Base-by-base conservation (phyloP, 2,888 invertebrate genomes). In the Standfussiana lucernea region DNA sequence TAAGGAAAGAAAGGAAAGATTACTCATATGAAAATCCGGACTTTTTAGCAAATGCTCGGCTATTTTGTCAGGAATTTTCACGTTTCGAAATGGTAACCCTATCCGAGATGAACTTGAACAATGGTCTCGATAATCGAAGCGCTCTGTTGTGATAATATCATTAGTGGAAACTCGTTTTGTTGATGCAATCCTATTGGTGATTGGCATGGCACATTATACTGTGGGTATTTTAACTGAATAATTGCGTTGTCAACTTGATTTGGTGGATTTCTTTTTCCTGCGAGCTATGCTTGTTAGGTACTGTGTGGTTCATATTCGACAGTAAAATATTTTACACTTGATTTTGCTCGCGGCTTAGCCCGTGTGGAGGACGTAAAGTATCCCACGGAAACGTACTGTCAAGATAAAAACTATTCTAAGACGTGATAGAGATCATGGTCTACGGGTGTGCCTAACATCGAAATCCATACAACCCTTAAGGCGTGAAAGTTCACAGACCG, bases 41-140 rank as follows among this genome's bases (percentile, higher is more conserved):
- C n/a, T n/a, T n/a, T n/a, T n/a, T n/a, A n/a, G n/a, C n/a, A n/a
- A n/a, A n/a, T n/a, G n/a, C n/a, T n/a, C 28, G 15, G 28, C 28
- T 56, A 7, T 28, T n/a, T n/a, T 28, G 7, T 28, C 56, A 56
- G 24, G 13, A 37, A 21, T 6, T 24, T 37, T 62, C 37, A 24
- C 24, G 24, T 13, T 13, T 13, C 37, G 13, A 37, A 13, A 37
- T 37, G 24, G 62, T 37, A 62, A 24, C 62, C 62, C 24, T 62
- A 62, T 13, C 7, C 21, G n/a, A 32, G 6, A 37, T 3, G 37
- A 37, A 37, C 24, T 37, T 76, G 83, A 87, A 89, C 89, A 89
- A 89, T 88, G 69, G 78, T 68, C 69, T 74, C 87, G 75, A 86
- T 86, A 87, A 85, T 83, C 69, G 66, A 64, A 80, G 77, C 77